These are phyloP conservation scores for Amorpha juglandis DNA, from an alignment of 2,888 invertebrate genomes.

Conservation along the genomic window DNA sequence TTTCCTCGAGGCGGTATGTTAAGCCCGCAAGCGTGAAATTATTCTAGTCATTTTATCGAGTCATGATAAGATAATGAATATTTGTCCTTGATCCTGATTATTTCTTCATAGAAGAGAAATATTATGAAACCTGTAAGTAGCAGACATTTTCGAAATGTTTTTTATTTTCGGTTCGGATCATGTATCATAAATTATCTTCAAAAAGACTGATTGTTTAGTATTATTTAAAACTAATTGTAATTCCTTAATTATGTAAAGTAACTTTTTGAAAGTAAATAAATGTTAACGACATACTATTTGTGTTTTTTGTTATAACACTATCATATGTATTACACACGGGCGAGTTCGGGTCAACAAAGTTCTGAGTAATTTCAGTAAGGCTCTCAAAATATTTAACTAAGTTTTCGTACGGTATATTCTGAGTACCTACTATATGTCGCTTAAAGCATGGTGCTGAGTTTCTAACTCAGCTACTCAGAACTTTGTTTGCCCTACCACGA, in stretches of 20 bases:
- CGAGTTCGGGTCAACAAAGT: background rate
- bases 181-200: conserved; percentile 66
- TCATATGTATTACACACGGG: background rate
- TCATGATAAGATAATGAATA: too few species aligned
- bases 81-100: too few species aligned
- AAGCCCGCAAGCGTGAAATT: background rate
- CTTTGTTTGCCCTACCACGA: too few species aligned
- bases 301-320: background rate
- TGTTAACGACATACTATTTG: conserved; percentile 29
- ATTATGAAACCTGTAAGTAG: too few species aligned
- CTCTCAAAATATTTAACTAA: too few species aligned
- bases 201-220: conserved; percentile 81
- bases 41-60: background rate
- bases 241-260: conserved; percentile 21
- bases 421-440: too few species aligned
- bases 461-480: too few species aligned
- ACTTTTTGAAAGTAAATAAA: conserved; percentile 30
- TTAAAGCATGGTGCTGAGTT: too few species aligned
- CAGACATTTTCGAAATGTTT: background rate
- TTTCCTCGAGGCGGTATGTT: too few species aligned
- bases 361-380: too few species aligned
- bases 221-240: conserved; percentile 25
- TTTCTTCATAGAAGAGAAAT: background rate
- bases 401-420: too few species aligned
- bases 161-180: conserved; percentile 17